Conservation (phyloP, 2,888 invertebrate genomes). For the Lithophane ornitopus region DNA sequence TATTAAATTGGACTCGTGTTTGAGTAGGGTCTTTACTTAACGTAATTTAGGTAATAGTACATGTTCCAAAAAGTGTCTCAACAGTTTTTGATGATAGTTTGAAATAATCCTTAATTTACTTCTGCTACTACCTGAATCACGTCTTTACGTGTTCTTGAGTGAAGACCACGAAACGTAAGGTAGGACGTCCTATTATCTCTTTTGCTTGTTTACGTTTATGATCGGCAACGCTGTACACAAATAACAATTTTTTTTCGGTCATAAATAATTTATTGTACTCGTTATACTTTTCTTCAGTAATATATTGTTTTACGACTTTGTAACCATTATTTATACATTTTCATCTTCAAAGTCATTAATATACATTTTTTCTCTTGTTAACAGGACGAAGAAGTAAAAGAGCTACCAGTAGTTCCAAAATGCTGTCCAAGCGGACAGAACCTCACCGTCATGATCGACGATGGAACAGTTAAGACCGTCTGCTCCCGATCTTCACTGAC, state of each 20-base stretch:
- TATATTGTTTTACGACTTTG: neutral
- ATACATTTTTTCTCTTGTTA: conserved; percentile 49
- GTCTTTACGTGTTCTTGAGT: too few relatives aligned
- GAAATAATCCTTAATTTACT: conserved; percentile 11
- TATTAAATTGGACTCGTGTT: conserved; percentile 51
- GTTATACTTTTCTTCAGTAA: neutral
- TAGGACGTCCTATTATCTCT: too few relatives aligned
- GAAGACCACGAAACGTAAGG: too few relatives aligned
- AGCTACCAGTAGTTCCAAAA: conserved; percentile 87
- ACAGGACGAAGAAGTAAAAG: conserved; percentile 81
- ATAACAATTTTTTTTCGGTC: neutral
- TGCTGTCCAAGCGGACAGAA: conserved; percentile 89
- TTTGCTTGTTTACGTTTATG: neutral
- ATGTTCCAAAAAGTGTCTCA: conserved; percentile 9
- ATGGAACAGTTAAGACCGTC: conserved; percentile 77
- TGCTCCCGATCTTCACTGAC: conserved; percentile 81
- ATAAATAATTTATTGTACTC: neutral
- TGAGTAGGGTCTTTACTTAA: conserved; percentile 42
- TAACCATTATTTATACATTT: neutral
- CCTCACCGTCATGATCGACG: conserved; percentile 77
- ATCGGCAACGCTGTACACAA: neutral
- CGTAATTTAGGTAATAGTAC: conserved; percentile 35
- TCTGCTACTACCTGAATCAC: conserved; percentile 16
- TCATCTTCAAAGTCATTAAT: neutral
- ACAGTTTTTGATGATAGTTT: conserved; percentile 21